phyloP scores from a whole-genome alignment of 2,888 invertebrate species.

The Hyposoter didymator region DNA sequence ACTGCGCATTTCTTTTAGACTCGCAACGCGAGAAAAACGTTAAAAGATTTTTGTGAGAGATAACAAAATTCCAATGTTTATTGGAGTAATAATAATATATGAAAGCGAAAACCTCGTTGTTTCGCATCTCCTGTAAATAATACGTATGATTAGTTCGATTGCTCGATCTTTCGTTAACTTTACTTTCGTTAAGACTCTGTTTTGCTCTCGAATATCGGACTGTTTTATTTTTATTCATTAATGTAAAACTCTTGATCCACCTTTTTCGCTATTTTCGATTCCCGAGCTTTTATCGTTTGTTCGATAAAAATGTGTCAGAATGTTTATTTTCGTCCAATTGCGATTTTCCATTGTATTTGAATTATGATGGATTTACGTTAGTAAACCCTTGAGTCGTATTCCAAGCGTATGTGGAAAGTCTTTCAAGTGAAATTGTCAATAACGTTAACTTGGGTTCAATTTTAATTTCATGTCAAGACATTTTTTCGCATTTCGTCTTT shows the following conservation, averaged over 20 bases:
- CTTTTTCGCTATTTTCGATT: neutral
- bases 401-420: neutral
- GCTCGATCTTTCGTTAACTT: constrained; percentile 29
- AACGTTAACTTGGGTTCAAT: neutral
- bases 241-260: constrained; percentile 4
- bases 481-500: neutral
- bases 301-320: neutral
- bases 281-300: neutral
- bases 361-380: neutral
- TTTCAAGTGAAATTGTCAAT: neutral
- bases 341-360: constrained; percentile 1
- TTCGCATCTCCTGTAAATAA: constrained; percentile 55
- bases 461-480: neutral
- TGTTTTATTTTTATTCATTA: constrained; percentile 22
- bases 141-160: constrained; percentile 26
- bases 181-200: constrained; percentile 12
- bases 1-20: constrained; percentile 70
- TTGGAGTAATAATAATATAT: constrained; percentile 53
- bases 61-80: constrained; percentile 14
- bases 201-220: constrained; percentile 32
- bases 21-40: constrained; percentile 29
- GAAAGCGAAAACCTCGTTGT: constrained; percentile 36
- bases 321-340: neutral
- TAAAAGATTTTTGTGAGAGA: constrained; percentile 18
- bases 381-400: neutral